These are phyloP conservation scores for Bursaphelenchus okinawaensis DNA, from an alignment of 2,888 invertebrate species.

Conservation along the genomic window DNA sequence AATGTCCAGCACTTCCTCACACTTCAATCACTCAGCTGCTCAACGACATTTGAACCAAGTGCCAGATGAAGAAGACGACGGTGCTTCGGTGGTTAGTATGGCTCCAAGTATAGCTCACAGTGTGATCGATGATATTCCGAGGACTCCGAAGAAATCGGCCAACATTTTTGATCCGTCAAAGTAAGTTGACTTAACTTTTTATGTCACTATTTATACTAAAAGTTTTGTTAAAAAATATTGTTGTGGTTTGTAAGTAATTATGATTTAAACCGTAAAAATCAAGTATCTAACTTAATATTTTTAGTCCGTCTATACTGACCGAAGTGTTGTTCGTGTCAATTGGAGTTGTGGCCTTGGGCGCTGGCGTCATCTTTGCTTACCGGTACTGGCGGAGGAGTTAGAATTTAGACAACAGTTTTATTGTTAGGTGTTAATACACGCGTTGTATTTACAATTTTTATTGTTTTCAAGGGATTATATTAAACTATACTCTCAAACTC, in stretches of 20 bases:
- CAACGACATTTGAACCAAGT: neutral
- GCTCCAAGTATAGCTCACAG: constrained; percentile 7
- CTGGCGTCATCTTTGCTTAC: constrained; percentile 28
- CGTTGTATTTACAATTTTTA: neutral
- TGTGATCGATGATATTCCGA: constrained; percentile 39
- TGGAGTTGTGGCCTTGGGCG: constrained; percentile 32
- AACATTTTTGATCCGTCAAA: constrained; percentile 35
- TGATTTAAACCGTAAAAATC: no score
- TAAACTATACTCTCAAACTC: constrained; percentile 3
- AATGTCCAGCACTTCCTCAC: neutral
- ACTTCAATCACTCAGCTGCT: neutral
- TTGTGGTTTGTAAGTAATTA: neutral
- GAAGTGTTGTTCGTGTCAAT: constrained; percentile 39
- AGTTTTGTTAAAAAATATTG: constrained; percentile 10
- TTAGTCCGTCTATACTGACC: constrained; percentile 24
- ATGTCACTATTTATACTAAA: constrained; percentile 5
- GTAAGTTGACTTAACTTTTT: constrained; percentile 21
- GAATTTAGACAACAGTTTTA: neutral
- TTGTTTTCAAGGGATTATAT: constrained; percentile 1
- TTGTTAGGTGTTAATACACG: neutral
- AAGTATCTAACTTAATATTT: neutral
- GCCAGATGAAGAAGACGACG: constrained; percentile 13
- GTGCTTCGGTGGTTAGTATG: constrained; percentile 13
- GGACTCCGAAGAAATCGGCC: constrained; percentile 34
- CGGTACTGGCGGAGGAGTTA: constrained; percentile 14